These are phyloP conservation scores for Pyxicephalus adspersus DNA, from an alignment of 2,113 vertebrate genomes.

Conservation along the genomic window DNA sequence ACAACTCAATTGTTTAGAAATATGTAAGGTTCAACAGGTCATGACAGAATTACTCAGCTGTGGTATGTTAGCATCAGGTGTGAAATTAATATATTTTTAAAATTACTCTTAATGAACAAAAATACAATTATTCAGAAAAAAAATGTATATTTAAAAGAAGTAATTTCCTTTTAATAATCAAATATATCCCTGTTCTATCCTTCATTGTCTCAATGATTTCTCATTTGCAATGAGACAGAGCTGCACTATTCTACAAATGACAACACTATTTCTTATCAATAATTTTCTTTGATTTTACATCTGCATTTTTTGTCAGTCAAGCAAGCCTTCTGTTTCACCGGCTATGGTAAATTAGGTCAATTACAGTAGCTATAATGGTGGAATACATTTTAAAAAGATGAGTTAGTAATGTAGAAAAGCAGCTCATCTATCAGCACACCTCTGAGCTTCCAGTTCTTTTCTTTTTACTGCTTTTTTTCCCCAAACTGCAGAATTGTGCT, in stretches of 20 bases:
- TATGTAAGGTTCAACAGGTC: too few relatives aligned
- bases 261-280: neutral
- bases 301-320: constrained; percentile 5
- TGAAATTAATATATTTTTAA: too few relatives aligned
- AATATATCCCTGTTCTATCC: neutral
- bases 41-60: too few relatives aligned
- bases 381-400: constrained; percentile 63
- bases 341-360: neutral
- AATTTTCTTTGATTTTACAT: constrained; percentile 5
- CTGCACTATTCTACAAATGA: neutral
- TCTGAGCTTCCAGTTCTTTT: neutral
- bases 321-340: neutral
- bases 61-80: too few relatives aligned
- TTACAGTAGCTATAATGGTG: neutral
- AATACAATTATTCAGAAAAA: too few relatives aligned
- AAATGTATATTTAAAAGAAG: too few relatives aligned
- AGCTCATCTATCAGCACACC: constrained; percentile 60
- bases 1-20: too few relatives aligned
- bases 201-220: neutral
- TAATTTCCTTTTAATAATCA: too few relatives aligned
- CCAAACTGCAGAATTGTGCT: constrained; percentile 57
- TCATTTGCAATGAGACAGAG: neutral
- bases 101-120: too few relatives aligned
- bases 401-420: constrained; percentile 66
- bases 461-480: constrained; percentile 62